phyloP scores from a whole-genome alignment of 2,888 invertebrate genomes.

The Rhodophaea formosa region DNA sequence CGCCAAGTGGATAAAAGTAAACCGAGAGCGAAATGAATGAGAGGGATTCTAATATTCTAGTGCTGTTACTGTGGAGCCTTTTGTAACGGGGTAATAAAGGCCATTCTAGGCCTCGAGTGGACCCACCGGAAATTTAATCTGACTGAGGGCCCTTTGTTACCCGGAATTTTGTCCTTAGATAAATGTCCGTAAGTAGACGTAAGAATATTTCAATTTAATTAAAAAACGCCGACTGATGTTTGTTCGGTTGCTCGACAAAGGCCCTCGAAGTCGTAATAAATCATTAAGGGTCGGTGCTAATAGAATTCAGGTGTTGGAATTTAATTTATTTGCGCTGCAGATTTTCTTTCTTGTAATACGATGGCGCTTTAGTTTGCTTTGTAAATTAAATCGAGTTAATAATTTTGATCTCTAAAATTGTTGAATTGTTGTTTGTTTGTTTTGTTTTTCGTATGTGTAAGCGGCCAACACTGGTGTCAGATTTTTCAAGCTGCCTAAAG shows the following conservation, averaged over 20 bases:
- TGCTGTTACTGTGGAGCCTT: constrained; percentile 50
- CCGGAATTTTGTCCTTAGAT: constrained; percentile 68
- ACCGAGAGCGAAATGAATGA: constrained; percentile 55
- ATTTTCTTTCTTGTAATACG: not conserved
- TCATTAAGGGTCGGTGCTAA: constrained; percentile 24
- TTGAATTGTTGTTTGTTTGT: not conserved
- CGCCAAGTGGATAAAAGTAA: constrained; percentile 45
- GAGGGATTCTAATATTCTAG: constrained; percentile 69
- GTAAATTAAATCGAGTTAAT: not conserved
- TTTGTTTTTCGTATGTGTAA: not conserved
- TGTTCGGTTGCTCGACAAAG: constrained; percentile 42
- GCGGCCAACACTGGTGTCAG: too few relatives aligned
- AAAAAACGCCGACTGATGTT: constrained; percentile 57
- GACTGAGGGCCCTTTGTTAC: constrained; percentile 67
- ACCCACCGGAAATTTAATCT: constrained; percentile 78
- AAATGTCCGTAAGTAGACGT: constrained; percentile 62
- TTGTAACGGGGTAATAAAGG: constrained; percentile 75
- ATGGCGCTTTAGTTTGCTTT: not conserved
- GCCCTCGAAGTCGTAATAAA: constrained; percentile 28
- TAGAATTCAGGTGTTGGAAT: constrained; percentile 14
- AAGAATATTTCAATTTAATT: constrained; percentile 73
- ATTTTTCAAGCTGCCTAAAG: too few relatives aligned
- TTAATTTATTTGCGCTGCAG: constrained; percentile 10
- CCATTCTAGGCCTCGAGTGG: constrained; percentile 71
- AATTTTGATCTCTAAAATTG: not conserved